Evolutionary conservation across 1,140 invertebrate species (phyloP).

Genomic region (Thaumatotibia leucotreta): DNA sequence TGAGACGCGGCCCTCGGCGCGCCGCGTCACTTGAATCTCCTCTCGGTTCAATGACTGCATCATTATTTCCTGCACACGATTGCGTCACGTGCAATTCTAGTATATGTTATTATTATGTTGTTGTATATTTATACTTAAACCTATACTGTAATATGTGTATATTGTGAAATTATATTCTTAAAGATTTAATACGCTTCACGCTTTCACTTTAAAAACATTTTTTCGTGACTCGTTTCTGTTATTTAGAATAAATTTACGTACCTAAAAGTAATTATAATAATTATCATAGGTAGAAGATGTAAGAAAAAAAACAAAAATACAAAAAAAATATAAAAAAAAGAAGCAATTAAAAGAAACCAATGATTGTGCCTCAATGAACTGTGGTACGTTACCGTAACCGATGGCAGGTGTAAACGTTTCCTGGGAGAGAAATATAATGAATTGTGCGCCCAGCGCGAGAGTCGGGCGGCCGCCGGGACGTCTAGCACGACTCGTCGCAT

Average conservation of each 20-base stretch:
- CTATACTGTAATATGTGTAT: slow-evolving; percentile 72
- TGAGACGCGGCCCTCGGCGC: slow-evolving; percentile 43
- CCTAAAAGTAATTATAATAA: slow-evolving; percentile 75
- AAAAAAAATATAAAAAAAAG: slow-evolving; percentile 50
- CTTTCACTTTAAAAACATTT: slow-evolving; percentile 66
- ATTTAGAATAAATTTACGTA: slow-evolving; percentile 76
- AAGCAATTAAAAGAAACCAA: slow-evolving; percentile 75
- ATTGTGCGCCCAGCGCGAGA: slow-evolving; percentile 48
- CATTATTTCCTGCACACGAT: slow-evolving; percentile 67
- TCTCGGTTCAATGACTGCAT: slow-evolving; percentile 67
- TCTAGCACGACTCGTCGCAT: no score
- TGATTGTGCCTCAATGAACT: slow-evolving; percentile 77
- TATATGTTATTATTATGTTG: slow-evolving; percentile 75
- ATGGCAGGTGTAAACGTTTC: slow-evolving; percentile 66
- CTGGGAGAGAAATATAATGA: slow-evolving; percentile 51
- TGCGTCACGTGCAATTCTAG: slow-evolving; percentile 73
- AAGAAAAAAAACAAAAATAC: slow-evolving; percentile 53
- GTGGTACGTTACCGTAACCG: slow-evolving; percentile 74
- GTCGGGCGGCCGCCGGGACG: slow-evolving; percentile 25
- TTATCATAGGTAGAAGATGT: slow-evolving; percentile 65
- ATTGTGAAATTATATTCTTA: slow-evolving; percentile 73
- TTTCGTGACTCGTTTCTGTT: slow-evolving; percentile 73
- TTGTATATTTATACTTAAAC: slow-evolving; percentile 73
- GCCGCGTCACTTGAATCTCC: slow-evolving; percentile 64
- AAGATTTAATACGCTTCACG: slow-evolving; percentile 73